These are phyloP conservation scores for Odontamblyopus lacepedii DNA, from an alignment of 2,797 vertebrate species.

Conservation along the genomic window DNA sequence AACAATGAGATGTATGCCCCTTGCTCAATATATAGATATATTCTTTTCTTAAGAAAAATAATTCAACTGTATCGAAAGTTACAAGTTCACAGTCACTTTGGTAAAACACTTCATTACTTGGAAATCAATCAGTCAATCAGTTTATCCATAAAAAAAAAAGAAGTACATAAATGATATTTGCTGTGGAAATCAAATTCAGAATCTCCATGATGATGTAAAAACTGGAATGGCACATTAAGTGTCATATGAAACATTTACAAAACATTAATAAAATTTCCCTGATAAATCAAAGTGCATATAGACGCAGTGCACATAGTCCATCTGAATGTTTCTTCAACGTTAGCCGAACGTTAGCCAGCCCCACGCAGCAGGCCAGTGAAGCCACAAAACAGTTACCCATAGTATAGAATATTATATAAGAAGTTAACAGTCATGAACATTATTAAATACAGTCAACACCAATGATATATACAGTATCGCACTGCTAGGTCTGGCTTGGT, in stretches of 20 bases:
- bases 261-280: slow-evolving; percentile 99
- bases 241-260: slow-evolving; percentile 98
- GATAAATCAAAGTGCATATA: slow-evolving; percentile 99
- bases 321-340: slow-evolving; percentile 83
- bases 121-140: slow-evolving; percentile 82
- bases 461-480: slow-evolving; percentile 96
- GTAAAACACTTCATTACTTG: slow-evolving; percentile 93
- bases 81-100: slow-evolving; percentile 99
- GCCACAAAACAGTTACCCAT: slow-evolving; percentile 90
- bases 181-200: slow-evolving; percentile 82
- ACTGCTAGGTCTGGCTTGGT: slow-evolving; percentile 88
- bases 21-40: slow-evolving; percentile 81
- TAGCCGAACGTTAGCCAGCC: slow-evolving; percentile 80
- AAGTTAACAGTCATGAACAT: slow-evolving; percentile 98
- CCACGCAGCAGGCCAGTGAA: slow-evolving; percentile 87
- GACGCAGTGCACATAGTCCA: slow-evolving; percentile 95
- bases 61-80: slow-evolving; percentile 92
- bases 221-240: slow-evolving; percentile 92
- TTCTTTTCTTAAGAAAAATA: slow-evolving; percentile 88
- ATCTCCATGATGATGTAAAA: slow-evolving; percentile 88
- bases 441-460: slow-evolving; percentile 94
- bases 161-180: slow-evolving; percentile 77
- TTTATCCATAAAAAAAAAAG: slow-evolving; percentile 70
- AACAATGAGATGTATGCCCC: slow-evolving; percentile 87
- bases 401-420: slow-evolving; percentile 87